Percentiles rank a stretch among this genome's conserved stretches.
Evolutionary conservation across 64 coral and sea anemone species (phyloP).

Genomic region (Anthopleura sola): DNA sequence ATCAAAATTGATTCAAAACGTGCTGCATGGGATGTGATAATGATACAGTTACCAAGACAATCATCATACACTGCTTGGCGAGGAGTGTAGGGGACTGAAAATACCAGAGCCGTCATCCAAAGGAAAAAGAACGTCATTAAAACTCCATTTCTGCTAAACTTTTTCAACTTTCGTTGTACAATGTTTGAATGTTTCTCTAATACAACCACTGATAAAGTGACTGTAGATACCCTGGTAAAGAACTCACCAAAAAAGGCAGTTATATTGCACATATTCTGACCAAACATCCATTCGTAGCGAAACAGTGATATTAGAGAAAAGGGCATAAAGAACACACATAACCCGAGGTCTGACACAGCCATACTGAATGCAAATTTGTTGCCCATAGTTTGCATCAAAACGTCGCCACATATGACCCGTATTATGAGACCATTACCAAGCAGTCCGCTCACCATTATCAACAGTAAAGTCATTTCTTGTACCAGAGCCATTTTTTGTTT

Average conservation of each 20-base stretch:
- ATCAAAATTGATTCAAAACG: neutral
- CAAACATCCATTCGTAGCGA: neutral
- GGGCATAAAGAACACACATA: constrained; percentile 1
- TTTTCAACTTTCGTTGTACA: neutral
- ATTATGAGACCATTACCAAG: constrained; percentile 5
- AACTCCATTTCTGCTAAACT: neutral
- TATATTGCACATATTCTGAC: neutral
- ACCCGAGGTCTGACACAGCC: constrained; percentile 8
- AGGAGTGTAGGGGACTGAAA: neutral
- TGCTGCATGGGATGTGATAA: neutral
- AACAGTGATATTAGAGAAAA: constrained; percentile 8
- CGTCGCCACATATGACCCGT: neutral
- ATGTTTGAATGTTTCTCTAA: constrained; percentile 12
- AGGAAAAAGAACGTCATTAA: neutral
- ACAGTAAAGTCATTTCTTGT: neutral
- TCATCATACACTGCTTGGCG: neutral
- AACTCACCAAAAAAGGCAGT: constrained; percentile 13
- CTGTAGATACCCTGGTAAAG: neutral
- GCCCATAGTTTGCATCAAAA: constrained; percentile 13
- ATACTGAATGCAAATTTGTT: neutral
- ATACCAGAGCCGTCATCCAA: neutral
- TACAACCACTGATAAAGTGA: neutral
- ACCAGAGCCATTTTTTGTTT: neutral
- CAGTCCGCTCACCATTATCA: neutral
- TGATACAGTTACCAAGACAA: neutral